Evolutionary conservation across 2,113 vertebrate genomes (phyloP).

Genomic region (Opisthocomus hoazin): DNA sequence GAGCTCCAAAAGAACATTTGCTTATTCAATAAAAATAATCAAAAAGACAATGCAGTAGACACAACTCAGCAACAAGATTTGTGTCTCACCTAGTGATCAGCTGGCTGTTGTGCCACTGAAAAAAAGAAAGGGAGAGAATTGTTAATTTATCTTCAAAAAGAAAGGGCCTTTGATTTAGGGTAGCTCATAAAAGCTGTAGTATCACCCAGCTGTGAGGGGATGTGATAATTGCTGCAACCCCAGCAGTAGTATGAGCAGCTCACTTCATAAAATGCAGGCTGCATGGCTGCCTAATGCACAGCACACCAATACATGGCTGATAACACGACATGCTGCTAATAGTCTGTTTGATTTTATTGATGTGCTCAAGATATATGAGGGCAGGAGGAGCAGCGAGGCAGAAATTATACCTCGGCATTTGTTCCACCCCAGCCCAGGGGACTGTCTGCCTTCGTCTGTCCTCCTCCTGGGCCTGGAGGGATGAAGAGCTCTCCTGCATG

Average conservation of each 20-base stretch:
- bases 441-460: rapidly evolving
- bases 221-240: not conserved
- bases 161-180: conserved; percentile 15
- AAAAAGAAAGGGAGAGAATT: not conserved
- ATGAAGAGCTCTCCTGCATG: not conserved
- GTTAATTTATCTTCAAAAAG: conserved; percentile 24
- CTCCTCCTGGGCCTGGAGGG: not conserved
- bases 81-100: conserved; percentile 37
- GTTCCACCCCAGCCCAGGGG: not conserved
- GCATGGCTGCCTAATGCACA: not conserved
- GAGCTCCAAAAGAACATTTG: conserved; percentile 14
- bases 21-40: conserved; percentile 45
- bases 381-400: not conserved
- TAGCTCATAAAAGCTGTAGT: not conserved
- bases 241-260: not conserved
- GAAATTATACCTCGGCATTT: not conserved
- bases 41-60: conserved; percentile 12
- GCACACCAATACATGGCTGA: not conserved
- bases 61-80: not conserved
- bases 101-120: not conserved
- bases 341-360: conserved; percentile 48
- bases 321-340: not conserved
- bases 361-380: not conserved
- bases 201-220: not conserved
- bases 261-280: conserved; percentile 19